Evolutionary conservation across 1,140 invertebrate species (phyloP), one percentile per base, ranked within the genome.

Genomic region (Laupala kohalensis): DNA sequence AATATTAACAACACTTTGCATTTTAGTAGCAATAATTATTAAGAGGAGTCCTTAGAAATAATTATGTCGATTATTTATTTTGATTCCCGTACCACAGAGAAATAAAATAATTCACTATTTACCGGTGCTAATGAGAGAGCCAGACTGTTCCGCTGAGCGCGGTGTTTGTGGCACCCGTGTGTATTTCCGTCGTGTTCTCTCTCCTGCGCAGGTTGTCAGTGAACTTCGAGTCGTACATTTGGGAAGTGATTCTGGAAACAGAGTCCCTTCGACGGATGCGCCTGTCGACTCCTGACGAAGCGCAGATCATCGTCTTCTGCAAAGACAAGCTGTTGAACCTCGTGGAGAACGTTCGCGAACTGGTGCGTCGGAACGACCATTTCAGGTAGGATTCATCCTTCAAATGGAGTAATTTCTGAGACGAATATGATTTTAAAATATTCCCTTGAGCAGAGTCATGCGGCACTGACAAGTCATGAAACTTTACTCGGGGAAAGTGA

Each of bases 211-310:
- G 84, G 73, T 86, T 85, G 63, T 78, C 83, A 6, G 79, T 91
- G 0, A 91, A 91, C 79, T 89, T 90, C 74, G 87, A 90, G 80
- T 79, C 85, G 0, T 89, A 86, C 62, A 88, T 92, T 70, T 79
- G 79, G 5, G 88, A 91, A 82, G 85, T 88, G 26, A 89, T 90
- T 69, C 80, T 86, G 71, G 90, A 92, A 80, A 84, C 88, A 0
- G 89, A 92, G 77, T 87, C 89, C 73, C 89, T 91, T 82, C 86
- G 85, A 76, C 88, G 89, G 76, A 82, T 90, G 29, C 82, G 83
- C 64, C 78, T 70, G 29, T 19, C 23, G 1, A 71, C 78, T 13
- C 77, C 78, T 15, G 77, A 78, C 37, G 69, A 75, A 23, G 77
- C 77, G 3, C 72, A 75, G n/a, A 53, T 75, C 70, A 71, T 76